Conservation (phyloP, 2,888 invertebrate species). For the Folsomia manolachei region DNA sequence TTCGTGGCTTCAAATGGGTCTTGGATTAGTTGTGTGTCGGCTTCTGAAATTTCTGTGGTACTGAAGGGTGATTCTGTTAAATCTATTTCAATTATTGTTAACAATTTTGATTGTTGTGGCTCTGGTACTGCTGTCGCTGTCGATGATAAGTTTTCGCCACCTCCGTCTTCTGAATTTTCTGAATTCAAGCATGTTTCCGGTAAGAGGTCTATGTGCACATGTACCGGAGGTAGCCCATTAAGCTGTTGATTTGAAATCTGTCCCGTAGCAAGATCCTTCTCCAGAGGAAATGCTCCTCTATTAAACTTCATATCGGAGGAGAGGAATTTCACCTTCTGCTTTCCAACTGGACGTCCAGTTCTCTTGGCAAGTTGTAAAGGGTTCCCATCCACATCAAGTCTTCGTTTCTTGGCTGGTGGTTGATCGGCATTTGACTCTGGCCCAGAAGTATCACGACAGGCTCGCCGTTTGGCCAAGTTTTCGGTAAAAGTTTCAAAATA, state of each 20-base stretch:
- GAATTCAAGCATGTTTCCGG: too few species aligned
- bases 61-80: too few species aligned
- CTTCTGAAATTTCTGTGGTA: too few species aligned
- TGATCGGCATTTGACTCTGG: neutral
- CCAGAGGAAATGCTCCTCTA: neutral
- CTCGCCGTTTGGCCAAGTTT: neutral
- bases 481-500: neutral
- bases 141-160: too few species aligned
- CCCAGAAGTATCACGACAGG: neutral
- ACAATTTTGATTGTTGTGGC: too few species aligned
- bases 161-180: too few species aligned
- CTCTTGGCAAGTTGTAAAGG: constrained; percentile 3
- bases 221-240: neutral
- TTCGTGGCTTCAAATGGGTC: too few species aligned
- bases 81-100: too few species aligned
- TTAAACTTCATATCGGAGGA: neutral
- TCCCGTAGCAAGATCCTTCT: neutral
- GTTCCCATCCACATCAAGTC: constrained; percentile 13
- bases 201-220: constrained; percentile 1
- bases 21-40: too few species aligned
- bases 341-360: neutral
- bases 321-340: neutral
- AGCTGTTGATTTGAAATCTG: neutral
- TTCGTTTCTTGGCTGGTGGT: neutral
- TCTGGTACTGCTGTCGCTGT: too few species aligned